These are phyloP conservation scores for Pocillopora verrucosa DNA, from an alignment of 64 coral and sea anemone genomes.

Conservation along the genomic window DNA sequence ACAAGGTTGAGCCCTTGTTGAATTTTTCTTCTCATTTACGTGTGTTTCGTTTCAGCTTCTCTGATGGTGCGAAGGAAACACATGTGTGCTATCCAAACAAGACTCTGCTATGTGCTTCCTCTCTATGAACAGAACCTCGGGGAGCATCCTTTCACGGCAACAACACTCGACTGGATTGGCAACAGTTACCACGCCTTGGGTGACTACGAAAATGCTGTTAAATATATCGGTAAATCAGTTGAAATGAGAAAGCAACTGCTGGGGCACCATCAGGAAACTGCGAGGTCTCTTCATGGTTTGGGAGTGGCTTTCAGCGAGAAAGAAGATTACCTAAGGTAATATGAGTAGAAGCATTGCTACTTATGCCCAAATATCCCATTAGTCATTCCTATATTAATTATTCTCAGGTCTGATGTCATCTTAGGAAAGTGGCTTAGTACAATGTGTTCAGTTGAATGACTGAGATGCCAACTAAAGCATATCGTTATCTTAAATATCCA, in stretches of 20 bases:
- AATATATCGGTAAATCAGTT: constrained; percentile 7
- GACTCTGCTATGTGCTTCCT: constrained; percentile 15
- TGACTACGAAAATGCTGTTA: constrained; percentile 36
- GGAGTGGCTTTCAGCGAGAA: constrained; percentile 9
- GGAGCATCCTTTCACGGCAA: constrained; percentile 39
- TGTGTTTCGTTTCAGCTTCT: too few relatives aligned
- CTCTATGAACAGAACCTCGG: constrained; percentile 3
- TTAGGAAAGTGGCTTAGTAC: too few relatives aligned
- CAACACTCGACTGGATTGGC: constrained; percentile 26
- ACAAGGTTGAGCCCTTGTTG: too few relatives aligned
- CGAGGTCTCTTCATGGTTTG: constrained; percentile 25
- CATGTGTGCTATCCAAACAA: background rate
- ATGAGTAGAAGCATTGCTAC: too few relatives aligned
- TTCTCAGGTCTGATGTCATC: too few relatives aligned
- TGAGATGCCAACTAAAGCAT: too few relatives aligned
- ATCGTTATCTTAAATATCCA: too few relatives aligned
- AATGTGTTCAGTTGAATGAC: too few relatives aligned
- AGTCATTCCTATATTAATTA: too few relatives aligned
- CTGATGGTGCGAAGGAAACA: background rate
- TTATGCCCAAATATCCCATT: too few relatives aligned
- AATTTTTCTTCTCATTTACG: too few relatives aligned
- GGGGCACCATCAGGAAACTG: constrained; percentile 28
- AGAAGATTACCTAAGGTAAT: background rate
- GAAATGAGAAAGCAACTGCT: constrained; percentile 21
- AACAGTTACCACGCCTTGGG: constrained; percentile 33